These are phyloP conservation scores for Salpingus planirostris DNA, from an alignment of 2,888 invertebrate genomes.

Conservation along the genomic window DNA sequence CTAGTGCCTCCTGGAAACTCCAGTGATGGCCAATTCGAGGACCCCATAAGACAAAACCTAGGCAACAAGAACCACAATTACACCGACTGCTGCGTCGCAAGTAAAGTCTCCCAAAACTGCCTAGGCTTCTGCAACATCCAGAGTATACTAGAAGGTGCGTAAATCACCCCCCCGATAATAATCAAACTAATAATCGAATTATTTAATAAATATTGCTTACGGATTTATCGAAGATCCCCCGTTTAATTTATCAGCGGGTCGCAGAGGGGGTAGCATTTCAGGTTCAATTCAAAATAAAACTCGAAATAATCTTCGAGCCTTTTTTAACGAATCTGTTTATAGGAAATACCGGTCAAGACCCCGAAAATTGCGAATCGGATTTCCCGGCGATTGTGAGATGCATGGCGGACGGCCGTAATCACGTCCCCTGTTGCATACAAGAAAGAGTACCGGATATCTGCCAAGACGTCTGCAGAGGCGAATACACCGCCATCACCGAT, in stretches of 20 bases:
- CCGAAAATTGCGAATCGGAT: constrained; percentile 71
- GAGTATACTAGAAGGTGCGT: constrained; percentile 39
- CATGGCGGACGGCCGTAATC: constrained; percentile 75
- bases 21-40: constrained; percentile 37
- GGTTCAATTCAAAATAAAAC: no score
- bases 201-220: no score
- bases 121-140: constrained; percentile 78
- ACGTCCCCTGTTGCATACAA: constrained; percentile 75
- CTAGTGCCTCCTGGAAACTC: constrained; percentile 52
- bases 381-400: constrained; percentile 72
- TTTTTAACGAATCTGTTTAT: no score
- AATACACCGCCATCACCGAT: constrained; percentile 76
- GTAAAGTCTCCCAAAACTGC: constrained; percentile 63
- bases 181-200: no score
- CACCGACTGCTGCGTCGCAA: constrained; percentile 65
- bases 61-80: constrained; percentile 58
- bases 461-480: constrained; percentile 76
- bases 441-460: constrained; percentile 77
- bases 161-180: not conserved
- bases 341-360: constrained; percentile 70
- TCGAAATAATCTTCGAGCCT: no score
- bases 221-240: no score
- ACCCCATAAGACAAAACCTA: constrained; percentile 34
- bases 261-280: no score
- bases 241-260: no score